These are phyloP conservation scores for Pseudomyrmex dendroicus DNA, from an alignment of 1,140 invertebrate genomes.

Conservation along the genomic window DNA sequence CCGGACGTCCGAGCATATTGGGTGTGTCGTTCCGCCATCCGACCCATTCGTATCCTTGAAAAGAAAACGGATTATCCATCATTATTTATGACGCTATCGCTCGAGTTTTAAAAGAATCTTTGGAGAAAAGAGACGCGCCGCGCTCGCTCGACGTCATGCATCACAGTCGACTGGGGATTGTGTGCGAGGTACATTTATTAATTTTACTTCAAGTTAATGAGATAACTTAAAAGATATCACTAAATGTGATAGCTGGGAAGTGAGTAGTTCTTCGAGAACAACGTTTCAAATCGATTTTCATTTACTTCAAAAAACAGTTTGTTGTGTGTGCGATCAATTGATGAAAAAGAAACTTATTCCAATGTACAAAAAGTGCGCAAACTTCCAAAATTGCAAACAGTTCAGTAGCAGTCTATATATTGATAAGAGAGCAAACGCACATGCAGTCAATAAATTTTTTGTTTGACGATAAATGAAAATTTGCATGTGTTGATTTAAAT, in stretches of 20 bases:
- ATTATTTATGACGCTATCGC: slow-evolving; percentile 31
- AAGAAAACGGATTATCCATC: slow-evolving; percentile 54
- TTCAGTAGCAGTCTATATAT: too few species aligned
- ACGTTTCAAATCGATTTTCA: too few species aligned
- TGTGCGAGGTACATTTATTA: too few species aligned
- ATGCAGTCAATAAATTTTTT: neutral
- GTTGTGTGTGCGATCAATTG: neutral
- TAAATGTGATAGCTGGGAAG: too few species aligned
- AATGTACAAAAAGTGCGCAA: neutral
- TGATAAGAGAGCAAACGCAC: too few species aligned
- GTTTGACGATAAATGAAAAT: slow-evolving; percentile 22
- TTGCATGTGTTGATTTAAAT: slow-evolving; percentile 16
- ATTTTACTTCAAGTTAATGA: too few species aligned
- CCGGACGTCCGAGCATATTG: slow-evolving; percentile 85
- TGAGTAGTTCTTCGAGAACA: too few species aligned
- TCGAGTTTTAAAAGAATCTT: neutral
- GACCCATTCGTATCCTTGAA: slow-evolving; percentile 92
- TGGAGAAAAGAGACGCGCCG: neutral
- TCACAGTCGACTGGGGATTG: too few species aligned
- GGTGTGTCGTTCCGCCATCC: slow-evolving; percentile 91
- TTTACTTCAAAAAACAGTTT: too few species aligned
- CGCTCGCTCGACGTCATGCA: neutral
- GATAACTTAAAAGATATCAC: too few species aligned
- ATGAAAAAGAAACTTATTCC: neutral
- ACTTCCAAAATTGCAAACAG: neutral